Evolutionary conservation across 2,113 vertebrate genomes (phyloP).

Genomic region (Thamnaconus septentrionalis): DNA sequence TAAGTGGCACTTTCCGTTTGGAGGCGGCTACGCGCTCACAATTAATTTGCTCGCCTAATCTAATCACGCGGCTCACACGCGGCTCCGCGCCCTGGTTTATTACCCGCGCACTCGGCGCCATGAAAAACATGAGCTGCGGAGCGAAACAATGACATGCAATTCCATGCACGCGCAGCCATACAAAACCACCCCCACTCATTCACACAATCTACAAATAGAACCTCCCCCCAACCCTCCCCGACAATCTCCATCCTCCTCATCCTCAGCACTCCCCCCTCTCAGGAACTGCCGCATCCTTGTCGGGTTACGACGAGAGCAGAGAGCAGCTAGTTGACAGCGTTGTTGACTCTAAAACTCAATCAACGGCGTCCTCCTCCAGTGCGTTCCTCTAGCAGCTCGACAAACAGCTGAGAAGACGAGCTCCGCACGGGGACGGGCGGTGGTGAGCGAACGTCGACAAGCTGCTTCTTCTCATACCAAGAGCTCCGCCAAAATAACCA

Average conservation of each 20-base stretch:
- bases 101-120: constrained; percentile 43
- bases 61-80: constrained; percentile 49
- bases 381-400: constrained; percentile 35
- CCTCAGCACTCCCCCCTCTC: constrained; percentile 9
- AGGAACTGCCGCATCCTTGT: constrained; percentile 24
- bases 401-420: constrained; percentile 28
- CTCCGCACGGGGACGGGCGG: too few species aligned
- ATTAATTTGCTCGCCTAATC: constrained; percentile 71
- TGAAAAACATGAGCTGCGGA: constrained; percentile 46
- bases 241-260: too few species aligned
- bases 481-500: too few species aligned
- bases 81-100: constrained; percentile 36
- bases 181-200: constrained; percentile 18
- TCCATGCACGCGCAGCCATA: constrained; percentile 25
- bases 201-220: constrained; percentile 40
- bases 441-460: too few species aligned
- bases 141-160: constrained; percentile 32
- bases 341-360: constrained; percentile 49
- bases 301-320: constrained; percentile 18
- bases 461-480: too few species aligned
- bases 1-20: constrained; percentile 60
- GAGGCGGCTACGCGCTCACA: constrained; percentile 64
- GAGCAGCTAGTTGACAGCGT: constrained; percentile 12
- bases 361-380: constrained; percentile 45
- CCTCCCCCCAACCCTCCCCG: neutral